Evolutionary conservation across 2,888 invertebrate species (phyloP).

Genomic region (Hydraecia micacea): DNA sequence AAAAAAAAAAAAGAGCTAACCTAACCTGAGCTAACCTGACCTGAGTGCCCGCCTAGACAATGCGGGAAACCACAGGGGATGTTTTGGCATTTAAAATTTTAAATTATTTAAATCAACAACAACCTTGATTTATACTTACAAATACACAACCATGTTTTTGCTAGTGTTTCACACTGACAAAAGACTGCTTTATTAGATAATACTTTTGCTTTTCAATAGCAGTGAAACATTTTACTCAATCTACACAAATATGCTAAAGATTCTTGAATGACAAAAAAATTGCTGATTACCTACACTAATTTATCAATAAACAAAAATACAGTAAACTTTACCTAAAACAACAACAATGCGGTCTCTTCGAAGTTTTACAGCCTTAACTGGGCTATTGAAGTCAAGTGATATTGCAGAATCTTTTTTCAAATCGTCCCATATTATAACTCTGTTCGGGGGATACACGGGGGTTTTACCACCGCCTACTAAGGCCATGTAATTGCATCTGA

Average conservation of each 20-base stretch:
- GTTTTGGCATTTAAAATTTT: too few relatives aligned
- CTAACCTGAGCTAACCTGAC: too few relatives aligned
- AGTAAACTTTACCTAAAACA: slow-evolving; percentile 91
- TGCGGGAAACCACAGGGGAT: too few relatives aligned
- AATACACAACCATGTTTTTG: slow-evolving; percentile 4
- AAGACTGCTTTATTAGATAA: not conserved
- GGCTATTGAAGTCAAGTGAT: slow-evolving; percentile 97
- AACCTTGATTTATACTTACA: slow-evolving; percentile 7
- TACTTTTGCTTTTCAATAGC: not conserved
- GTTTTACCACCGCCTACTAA: slow-evolving; percentile 98
- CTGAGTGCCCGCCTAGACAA: too few relatives aligned
- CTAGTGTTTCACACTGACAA: not conserved
- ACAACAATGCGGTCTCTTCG: slow-evolving; percentile 99
- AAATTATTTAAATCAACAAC: not conserved
- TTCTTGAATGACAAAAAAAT: slow-evolving; percentile 10
- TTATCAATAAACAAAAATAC: slow-evolving; percentile 11
- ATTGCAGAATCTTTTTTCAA: slow-evolving; percentile 98
- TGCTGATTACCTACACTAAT: slow-evolving; percentile 19
- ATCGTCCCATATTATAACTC: slow-evolving; percentile 99
- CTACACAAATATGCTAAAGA: not conserved
- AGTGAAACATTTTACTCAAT: not conserved
- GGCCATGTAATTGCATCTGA: slow-evolving; percentile 99
- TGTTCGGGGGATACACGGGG: slow-evolving; percentile 97
- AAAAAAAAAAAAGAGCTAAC: too few relatives aligned
- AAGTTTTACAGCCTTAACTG: slow-evolving; percentile 97